phyloP scores from a whole-genome alignment of 2,113 vertebrate species.

The Sminthopsis crassicaudata region DNA sequence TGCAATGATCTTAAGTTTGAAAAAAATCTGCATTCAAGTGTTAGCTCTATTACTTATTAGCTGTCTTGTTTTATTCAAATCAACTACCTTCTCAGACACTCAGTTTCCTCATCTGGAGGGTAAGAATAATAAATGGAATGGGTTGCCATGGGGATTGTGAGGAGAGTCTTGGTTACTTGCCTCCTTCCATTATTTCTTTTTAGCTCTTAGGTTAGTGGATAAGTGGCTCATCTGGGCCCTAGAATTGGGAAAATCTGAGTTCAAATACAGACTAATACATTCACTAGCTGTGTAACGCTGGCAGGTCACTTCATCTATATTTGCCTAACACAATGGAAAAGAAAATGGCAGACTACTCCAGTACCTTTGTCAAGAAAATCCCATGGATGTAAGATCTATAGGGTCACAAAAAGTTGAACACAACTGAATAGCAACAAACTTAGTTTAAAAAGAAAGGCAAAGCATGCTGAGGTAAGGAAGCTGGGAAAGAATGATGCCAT shows the following conservation, averaged over 20 bases:
- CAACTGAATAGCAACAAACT: too few relatives aligned
- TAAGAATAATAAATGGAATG: not conserved
- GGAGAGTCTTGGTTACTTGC: not conserved
- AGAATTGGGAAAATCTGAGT: too few relatives aligned
- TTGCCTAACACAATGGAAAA: too few relatives aligned
- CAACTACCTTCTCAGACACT: not conserved
- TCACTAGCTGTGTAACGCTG: too few relatives aligned
- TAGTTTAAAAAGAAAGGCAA: not conserved
- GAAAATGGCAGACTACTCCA: too few relatives aligned
- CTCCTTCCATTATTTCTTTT: not conserved
- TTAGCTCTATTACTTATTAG: not conserved
- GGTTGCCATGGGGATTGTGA: not conserved
- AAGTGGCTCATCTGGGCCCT: too few relatives aligned
- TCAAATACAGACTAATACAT: too few relatives aligned
- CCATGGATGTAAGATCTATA: too few relatives aligned
- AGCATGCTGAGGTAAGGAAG: not conserved
- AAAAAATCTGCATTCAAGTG: not conserved
- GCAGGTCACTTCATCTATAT: too few relatives aligned
- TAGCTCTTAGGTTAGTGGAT: too few relatives aligned
- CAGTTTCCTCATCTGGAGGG: not conserved
- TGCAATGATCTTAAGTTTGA: not conserved
- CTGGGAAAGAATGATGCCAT: not conserved
- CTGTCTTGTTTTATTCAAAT: not conserved
- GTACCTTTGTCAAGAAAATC: too few relatives aligned
- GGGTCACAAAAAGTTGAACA: too few relatives aligned